A percentile compares a stretch with the other conserved stretches of the same genome.
Evolutionary conservation across 2,888 invertebrate genomes (phyloP).

Genomic region (Apodemia arnacis): DNA sequence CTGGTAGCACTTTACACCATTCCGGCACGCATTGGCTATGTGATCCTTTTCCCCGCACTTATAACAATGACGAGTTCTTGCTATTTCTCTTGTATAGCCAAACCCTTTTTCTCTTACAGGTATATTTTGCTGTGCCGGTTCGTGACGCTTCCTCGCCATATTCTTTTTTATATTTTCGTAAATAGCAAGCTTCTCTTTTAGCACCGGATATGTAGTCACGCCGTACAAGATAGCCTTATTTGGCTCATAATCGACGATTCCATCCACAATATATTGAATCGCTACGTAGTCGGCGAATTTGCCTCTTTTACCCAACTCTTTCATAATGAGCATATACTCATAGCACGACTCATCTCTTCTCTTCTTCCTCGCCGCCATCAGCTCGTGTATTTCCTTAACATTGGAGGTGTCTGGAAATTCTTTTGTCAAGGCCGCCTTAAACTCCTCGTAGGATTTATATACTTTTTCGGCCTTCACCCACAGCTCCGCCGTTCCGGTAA

Average conservation of each 20-base stretch:
- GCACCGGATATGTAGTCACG: conserved; percentile 24
- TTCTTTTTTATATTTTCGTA: conserved; percentile 58
- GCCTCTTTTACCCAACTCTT: conserved; percentile 67
- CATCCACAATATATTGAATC: too few relatives aligned
- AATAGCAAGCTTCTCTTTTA: conserved; percentile 61
- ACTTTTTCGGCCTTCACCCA: conserved; percentile 70
- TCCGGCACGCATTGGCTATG: conserved; percentile 21
- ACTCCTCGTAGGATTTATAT: conserved; percentile 66
- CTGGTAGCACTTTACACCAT: conserved; percentile 62
- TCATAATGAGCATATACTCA: conserved; percentile 74
- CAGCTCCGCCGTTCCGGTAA: conserved; percentile 68
- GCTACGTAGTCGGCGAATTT: conserved; percentile 42
- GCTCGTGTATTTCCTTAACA: conserved; percentile 7
- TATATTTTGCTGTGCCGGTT: not conserved
- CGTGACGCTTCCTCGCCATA: conserved; percentile 2
- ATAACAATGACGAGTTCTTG: not conserved
- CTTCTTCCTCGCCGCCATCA: conserved; percentile 19
- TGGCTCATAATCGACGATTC: too few relatives aligned
- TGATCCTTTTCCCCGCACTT: conserved; percentile 26
- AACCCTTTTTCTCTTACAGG: not conserved
- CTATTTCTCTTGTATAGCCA: not conserved
- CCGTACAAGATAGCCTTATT: conserved; percentile 43
- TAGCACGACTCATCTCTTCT: not conserved
- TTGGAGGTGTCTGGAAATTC: not conserved
- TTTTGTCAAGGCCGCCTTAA: conserved; percentile 41